Evolutionary conservation across 1,140 invertebrate species (phyloP).

Genomic region (Eriosoma lanigerum): DNA sequence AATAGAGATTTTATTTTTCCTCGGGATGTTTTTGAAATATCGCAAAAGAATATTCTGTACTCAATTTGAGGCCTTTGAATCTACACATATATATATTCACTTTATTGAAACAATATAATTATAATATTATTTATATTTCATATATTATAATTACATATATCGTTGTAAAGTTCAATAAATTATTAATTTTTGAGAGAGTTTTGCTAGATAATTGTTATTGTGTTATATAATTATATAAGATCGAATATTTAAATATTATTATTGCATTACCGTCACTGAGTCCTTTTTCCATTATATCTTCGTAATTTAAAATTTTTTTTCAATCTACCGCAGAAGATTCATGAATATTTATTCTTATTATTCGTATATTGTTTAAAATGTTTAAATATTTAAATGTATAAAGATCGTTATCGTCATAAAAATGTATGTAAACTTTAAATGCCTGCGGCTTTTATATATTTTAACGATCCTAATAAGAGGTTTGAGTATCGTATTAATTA

Average conservation of each 20-base stretch:
- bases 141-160: too few species aligned
- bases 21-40: too few species aligned
- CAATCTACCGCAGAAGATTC: background rate
- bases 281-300: background rate
- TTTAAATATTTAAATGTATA: constrained; percentile 28
- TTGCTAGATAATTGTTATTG: background rate
- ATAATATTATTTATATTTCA: too few species aligned
- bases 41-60: too few species aligned
- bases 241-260: background rate
- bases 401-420: background rate
- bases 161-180: too few species aligned
- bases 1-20: too few species aligned
- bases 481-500: background rate
- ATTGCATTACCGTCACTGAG: too few species aligned
- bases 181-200: too few species aligned
- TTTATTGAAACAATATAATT: too few species aligned
- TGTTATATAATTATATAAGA: background rate
- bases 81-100: too few species aligned
- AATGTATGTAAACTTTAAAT: constrained; percentile 22
- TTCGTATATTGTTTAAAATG: background rate
- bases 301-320: background rate
- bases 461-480: background rate
- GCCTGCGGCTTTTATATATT: background rate
- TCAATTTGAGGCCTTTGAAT: too few species aligned
- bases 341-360: constrained; percentile 46